Base-by-base conservation (phyloP, 2,797 vertebrate species). In the Enteromius argenteus region DNA sequence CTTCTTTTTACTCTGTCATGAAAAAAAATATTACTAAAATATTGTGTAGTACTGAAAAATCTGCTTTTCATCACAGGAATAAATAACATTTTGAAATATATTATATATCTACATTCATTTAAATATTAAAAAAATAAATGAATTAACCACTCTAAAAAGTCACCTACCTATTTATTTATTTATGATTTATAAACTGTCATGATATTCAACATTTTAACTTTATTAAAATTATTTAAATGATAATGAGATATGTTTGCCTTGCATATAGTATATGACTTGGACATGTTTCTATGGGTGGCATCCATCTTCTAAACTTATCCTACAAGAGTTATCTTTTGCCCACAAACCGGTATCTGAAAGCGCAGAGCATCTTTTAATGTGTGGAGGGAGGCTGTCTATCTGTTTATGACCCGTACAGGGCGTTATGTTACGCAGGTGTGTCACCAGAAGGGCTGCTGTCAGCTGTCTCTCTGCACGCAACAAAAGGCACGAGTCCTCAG, bases 371-470 rank as follows among this genome's bases (percentile, higher is more conserved):
- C 14, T 64, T 21, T 49, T 79, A 49, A 64, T 46, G 23, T 44
- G 60, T 32, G 23, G 39, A 49, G 27, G 17, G 5, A 46, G 15
- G 62, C 5, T 0, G 5, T 64, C n/a, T 46, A 27, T 66, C 39
- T 64, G 76, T 64, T 13, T 78, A 9, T 42, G 53, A 64, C 60
- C 77, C 17, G 6, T 44, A 8, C 5, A 39, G 39, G 27, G 60
- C 44, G 0, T 82, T 66, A 62, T 27, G 78, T 79, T 75, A 64
- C 75, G 5, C 87, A 88, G 85, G 85, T 88, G 85, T 84, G 74
- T 78, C 21, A 80, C 73, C 56, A 67, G 68, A 67, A 78, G 60
- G 74, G 23, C 80, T 85, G 66, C 72, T 80, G 39, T 68, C 80
- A 83, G 71, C 32, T 42, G 30, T 49, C 58, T 73, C 81, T 81